A percentile compares a stretch with the other conserved stretches of the same genome.
Conservation (phyloP, 1,140 invertebrate species). For the Zelostemma sp. region DNA sequence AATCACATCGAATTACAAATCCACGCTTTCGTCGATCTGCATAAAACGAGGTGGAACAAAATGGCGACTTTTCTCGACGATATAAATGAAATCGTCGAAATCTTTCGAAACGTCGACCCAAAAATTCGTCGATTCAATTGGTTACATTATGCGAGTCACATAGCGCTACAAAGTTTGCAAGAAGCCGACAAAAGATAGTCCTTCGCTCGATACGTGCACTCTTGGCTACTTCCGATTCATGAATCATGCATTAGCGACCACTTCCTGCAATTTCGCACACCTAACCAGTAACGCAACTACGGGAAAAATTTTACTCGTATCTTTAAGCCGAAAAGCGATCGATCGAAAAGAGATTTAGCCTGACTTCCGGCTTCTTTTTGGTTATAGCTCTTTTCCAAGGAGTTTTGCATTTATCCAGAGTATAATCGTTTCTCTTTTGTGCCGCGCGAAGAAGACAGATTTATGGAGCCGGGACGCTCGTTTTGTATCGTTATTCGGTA, state of each 20-base stretch:
- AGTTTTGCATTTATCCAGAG: constrained; percentile 2
- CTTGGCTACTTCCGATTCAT: constrained; percentile 36
- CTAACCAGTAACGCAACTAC: constrained; percentile 20
- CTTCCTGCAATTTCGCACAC: constrained; percentile 28
- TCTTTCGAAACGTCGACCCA: neutral
- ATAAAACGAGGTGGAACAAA: too few relatives aligned
- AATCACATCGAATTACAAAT: too few relatives aligned
- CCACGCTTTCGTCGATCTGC: too few relatives aligned
- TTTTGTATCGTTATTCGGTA: constrained; percentile 45
- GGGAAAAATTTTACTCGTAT: constrained; percentile 3
- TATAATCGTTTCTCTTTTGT: neutral
- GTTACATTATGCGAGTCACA: constrained; percentile 18
- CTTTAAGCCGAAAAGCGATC: neutral
- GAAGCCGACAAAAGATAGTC: constrained; percentile 34
- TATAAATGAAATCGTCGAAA: too few relatives aligned
- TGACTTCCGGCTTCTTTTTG: constrained; percentile 6
- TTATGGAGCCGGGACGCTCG: constrained; percentile 41
- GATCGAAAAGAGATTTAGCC: constrained; percentile 2
- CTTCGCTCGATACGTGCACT: constrained; percentile 36
- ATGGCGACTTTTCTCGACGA: too few relatives aligned
- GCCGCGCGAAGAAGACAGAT: constrained; percentile 16
- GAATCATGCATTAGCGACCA: constrained; percentile 44
- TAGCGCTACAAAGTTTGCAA: constrained; percentile 25
- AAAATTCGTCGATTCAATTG: constrained; percentile 17
- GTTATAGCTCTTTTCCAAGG: neutral